Conservation (phyloP, 2,113 vertebrate species). For the Eudorcas thomsonii region DNA sequence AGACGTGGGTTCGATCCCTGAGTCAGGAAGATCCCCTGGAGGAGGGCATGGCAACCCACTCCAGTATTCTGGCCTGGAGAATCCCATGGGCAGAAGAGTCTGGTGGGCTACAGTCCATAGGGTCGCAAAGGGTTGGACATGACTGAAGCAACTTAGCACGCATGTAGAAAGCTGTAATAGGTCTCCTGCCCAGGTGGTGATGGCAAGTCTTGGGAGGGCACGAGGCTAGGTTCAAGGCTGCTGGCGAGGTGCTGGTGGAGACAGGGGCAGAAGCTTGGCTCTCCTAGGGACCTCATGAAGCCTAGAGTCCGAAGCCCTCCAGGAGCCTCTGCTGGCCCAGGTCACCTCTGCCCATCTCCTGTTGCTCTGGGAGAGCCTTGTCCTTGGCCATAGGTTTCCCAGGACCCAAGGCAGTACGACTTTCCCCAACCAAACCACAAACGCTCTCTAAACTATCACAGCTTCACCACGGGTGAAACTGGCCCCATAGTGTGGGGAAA, state of each 20-base stretch:
- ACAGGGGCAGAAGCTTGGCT: background rate
- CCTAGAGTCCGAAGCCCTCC: background rate
- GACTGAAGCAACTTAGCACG: background rate
- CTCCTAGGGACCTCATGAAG: too few species aligned
- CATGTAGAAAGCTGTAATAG: background rate
- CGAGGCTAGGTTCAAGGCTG: background rate
- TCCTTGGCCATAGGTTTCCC: background rate
- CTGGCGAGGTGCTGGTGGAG: background rate
- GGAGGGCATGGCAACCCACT: background rate
- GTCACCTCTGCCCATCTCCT: background rate
- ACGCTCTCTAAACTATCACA: background rate
- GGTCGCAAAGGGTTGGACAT: background rate
- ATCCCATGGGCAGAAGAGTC: background rate
- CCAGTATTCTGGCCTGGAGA: background rate
- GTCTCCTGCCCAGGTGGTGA: background rate
- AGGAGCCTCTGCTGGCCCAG: too few species aligned
- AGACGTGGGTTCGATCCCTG: background rate
- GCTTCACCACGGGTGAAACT: background rate
- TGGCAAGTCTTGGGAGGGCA: background rate
- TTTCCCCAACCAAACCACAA: background rate
- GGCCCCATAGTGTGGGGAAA: background rate
- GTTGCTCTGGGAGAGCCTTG: background rate
- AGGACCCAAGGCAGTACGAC: background rate
- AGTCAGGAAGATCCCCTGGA: background rate
- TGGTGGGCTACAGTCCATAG: background rate